Evolutionary conservation across 2,797 vertebrate species (phyloP).

Genomic region (Rallus crepitans): DNA sequence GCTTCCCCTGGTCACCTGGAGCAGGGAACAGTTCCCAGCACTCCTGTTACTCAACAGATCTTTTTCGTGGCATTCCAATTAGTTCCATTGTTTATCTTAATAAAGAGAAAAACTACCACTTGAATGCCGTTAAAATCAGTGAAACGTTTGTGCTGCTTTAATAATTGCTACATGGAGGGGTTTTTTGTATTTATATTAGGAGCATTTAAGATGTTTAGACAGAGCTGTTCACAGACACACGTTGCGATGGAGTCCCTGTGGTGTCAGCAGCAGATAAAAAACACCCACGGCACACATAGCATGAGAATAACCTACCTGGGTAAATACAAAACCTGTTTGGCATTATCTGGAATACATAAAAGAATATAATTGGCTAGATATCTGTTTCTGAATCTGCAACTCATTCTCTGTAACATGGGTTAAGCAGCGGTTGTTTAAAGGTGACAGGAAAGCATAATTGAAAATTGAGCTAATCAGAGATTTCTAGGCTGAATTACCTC

Average conservation of each 20-base stretch:
- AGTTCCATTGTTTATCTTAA: slow-evolving; percentile 38
- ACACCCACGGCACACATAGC: background rate
- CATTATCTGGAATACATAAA: background rate
- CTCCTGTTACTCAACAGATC: background rate
- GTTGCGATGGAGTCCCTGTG: background rate
- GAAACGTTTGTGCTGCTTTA: background rate
- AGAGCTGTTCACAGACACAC: slow-evolving; percentile 28
- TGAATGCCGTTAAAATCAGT: background rate
- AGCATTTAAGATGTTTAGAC: slow-evolving; percentile 49
- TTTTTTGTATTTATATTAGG: background rate
- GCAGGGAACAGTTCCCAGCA: background rate
- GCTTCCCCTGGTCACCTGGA: background rate
- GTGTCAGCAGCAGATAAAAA: slow-evolving; percentile 1
- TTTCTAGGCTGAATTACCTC: background rate
- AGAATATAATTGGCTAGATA: background rate
- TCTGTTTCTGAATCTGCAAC: background rate
- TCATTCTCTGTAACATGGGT: background rate
- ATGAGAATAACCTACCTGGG: background rate
- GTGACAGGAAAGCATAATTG: background rate
- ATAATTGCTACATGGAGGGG: background rate
- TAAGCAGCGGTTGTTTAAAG: background rate
- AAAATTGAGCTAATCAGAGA: background rate
- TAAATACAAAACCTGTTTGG: background rate
- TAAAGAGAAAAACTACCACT: background rate
- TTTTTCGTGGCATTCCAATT: slow-evolving; percentile 12